Evolutionary conservation across 2,888 invertebrate genomes (phyloP), one percentile per base, ranked within the genome.

Genomic region (Nycteola revayana): DNA sequence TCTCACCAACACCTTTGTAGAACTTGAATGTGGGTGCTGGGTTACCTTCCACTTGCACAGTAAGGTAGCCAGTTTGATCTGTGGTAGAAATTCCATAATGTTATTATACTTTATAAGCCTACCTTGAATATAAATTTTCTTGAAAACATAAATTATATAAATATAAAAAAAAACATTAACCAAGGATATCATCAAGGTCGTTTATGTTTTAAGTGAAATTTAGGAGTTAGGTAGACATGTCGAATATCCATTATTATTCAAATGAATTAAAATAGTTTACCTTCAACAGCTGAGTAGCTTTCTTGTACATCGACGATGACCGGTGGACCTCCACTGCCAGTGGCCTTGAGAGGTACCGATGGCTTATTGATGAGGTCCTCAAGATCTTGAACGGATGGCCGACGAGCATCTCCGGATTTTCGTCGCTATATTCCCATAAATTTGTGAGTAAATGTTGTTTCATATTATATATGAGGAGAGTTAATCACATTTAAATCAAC

Each of bases 241-340:
- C n/a, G n/a, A n/a, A n/a, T n/a, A n/a, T n/a, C n/a, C n/a, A n/a
- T n/a, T n/a, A n/a, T n/a, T n/a, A n/a, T n/a, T n/a, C n/a, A n/a
- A n/a, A n/a, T n/a, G n/a, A n/a, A n/a, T n/a, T n/a, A n/a, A n/a
- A 8, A 6, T 24, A 3, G 4, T 24, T 44, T 11, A 98, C 98
- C 98, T 94, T 99, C 99, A 82, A 97, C 94, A 39, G 97, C 97
- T 26, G 98, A 95, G 85, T 98, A 98, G 72, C 95, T 98, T 75
- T 97, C 96, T 79, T 97, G 96, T 25, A 96, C 94, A 80, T 97
- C 97, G 54, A 97, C 94, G 76, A 98, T 98, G 54, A 92, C 92
- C 23, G 98, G 97, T 52, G 97, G 96, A 42, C 96, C 96, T 50
- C 92, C 92, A 68, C 92, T 91, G 49, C 96, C 97, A 33, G 92